Percentiles rank a stretch among this genome's conserved stretches.
These are phyloP conservation scores for Chrysomela aeneicollis DNA, from an alignment of 2,888 invertebrate genomes.

Conservation along the genomic window DNA sequence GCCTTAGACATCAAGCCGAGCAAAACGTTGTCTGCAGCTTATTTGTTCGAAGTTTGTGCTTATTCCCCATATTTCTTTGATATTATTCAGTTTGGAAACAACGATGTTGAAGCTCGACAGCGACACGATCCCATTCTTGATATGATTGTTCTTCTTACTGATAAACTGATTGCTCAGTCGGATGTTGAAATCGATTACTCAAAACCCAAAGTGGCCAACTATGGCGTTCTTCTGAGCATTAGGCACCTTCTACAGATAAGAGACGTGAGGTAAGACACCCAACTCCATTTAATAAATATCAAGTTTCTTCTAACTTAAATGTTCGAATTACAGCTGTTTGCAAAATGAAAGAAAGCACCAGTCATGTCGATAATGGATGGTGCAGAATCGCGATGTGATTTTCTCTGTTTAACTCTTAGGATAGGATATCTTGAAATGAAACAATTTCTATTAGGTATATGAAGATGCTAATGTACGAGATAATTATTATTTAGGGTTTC, in stretches of 20 bases:
- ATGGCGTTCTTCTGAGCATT: conserved; percentile 46
- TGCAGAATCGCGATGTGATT: too few relatives aligned
- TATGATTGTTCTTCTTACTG: conserved; percentile 43
- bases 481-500: too few relatives aligned
- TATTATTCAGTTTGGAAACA: conserved; percentile 37
- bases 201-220: conserved; percentile 41
- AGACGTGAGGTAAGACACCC: conserved; percentile 38
- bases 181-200: conserved; percentile 34
- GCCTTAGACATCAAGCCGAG: conserved; percentile 77
- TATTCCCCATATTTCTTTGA: conserved; percentile 51
- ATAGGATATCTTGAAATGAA: too few relatives aligned
- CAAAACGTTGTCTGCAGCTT: conserved; percentile 78
- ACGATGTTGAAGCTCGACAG: conserved; percentile 24
- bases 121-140: conserved; percentile 39
- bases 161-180: conserved; percentile 41
- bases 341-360: too few relatives aligned
- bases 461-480: too few relatives aligned
- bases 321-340: too few relatives aligned
- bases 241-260: conserved; percentile 45
- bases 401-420: too few relatives aligned
- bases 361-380: too few relatives aligned
- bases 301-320: too few relatives aligned
- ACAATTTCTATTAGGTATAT: too few relatives aligned
- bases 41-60: conserved; percentile 65
- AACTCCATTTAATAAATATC: too few relatives aligned